A percentile compares a stretch with the other conserved stretches of the same genome.
Evolutionary conservation across 2,888 invertebrate genomes (phyloP).

Genomic region (Amiota minor): DNA sequence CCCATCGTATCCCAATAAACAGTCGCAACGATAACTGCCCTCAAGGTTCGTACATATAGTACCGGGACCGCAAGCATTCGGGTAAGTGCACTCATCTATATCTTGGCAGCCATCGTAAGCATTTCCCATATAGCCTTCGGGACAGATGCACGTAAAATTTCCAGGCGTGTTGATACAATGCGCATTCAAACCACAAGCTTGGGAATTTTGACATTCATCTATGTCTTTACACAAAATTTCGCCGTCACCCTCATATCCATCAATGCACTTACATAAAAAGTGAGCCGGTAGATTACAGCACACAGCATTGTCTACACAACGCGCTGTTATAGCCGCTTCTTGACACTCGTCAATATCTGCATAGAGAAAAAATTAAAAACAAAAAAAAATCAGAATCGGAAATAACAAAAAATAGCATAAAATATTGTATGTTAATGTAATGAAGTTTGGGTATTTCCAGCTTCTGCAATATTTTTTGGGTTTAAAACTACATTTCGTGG

Average conservation of each 20-base stretch:
- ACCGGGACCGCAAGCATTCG: constrained; percentile 83
- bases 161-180: constrained; percentile 88
- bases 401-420: too few relatives aligned
- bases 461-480: too few relatives aligned
- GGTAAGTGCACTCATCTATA: constrained; percentile 85
- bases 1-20: constrained; percentile 86
- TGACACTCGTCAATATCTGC: constrained; percentile 95
- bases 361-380: constrained; percentile 33
- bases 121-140: constrained; percentile 88
- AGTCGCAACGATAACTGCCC: constrained; percentile 88
- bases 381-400: constrained; percentile 31
- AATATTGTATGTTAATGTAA: constrained; percentile 17
- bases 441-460: too few relatives aligned
- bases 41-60: constrained; percentile 86
- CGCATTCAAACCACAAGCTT: constrained; percentile 87
- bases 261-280: constrained; percentile 93
- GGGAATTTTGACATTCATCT: constrained; percentile 88
- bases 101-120: constrained; percentile 86
- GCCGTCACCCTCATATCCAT: constrained; percentile 92
- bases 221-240: constrained; percentile 92
- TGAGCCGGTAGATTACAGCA: constrained; percentile 96
- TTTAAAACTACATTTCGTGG: too few relatives aligned
- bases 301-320: constrained; percentile 93
- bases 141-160: constrained; percentile 90
- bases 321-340: constrained; percentile 85